A percentile compares a stretch with the other conserved stretches of the same genome.
These are phyloP conservation scores for Mormyrus proboscirostris DNA, from an alignment of 2,797 vertebrate species.

Conservation along the genomic window DNA sequence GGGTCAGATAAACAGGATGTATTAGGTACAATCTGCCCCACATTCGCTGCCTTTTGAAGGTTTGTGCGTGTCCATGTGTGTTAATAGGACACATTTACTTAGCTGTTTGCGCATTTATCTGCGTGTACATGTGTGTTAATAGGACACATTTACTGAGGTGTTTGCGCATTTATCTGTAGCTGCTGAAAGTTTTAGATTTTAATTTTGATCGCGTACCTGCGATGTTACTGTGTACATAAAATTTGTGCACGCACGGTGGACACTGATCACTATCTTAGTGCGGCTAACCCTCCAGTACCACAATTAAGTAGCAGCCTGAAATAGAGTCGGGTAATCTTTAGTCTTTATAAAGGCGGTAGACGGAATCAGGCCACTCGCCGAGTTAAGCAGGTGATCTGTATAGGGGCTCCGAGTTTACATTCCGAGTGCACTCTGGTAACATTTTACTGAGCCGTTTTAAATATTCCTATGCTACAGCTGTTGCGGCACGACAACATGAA, in stretches of 20 bases:
- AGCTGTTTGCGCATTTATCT: neutral
- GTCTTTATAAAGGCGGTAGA: neutral
- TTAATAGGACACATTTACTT: neutral
- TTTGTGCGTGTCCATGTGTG: neutral
- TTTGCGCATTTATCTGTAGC: neutral
- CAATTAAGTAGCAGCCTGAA: neutral
- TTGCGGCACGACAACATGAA: too few relatives aligned
- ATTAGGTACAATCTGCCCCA: neutral
- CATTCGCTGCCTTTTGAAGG: neutral
- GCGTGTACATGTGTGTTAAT: neutral
- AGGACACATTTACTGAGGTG: neutral
- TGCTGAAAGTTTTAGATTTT: neutral
- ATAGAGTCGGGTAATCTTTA: neutral
- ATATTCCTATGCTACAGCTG: neutral
- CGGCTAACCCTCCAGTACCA: neutral
- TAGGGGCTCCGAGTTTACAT: neutral
- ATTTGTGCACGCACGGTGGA: neutral
- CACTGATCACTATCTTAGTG: neutral
- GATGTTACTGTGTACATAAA: neutral
- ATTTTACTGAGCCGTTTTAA: neutral
- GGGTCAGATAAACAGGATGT: constrained; percentile 11
- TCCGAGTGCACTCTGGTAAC: neutral
- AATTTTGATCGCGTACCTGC: neutral
- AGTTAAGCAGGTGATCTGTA: neutral
- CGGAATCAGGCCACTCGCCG: neutral